Evolutionary conservation across 2,888 invertebrate genomes (phyloP), one percentile per base, ranked within the genome.

Genomic region (Cosmia pyralina): DNA sequence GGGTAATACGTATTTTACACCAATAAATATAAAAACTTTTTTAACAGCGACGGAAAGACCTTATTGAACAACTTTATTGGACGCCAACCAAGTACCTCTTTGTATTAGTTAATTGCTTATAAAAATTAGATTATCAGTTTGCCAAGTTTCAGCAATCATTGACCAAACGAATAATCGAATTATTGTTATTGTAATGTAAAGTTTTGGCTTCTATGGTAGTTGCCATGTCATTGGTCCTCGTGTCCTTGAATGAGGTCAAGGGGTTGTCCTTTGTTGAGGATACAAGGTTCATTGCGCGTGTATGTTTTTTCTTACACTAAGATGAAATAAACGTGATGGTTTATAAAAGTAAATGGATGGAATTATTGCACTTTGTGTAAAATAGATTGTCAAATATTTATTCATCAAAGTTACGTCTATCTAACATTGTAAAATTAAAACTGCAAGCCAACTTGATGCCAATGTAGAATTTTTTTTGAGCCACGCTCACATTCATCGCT

Each of bases 21-120:
- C 60, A 67, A 73, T 69, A 69, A 69, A 78, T 71, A 71, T 57
- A 22, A 41, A 19, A 22, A 28, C 28, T 60, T 59, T 22, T 34
- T 11, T 34, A 55, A 76, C 41, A 48, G 53, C 11, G n/a, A 48
- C 10, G 50, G 17, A 57, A 46, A 63, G 19, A 59, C 59, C 63
- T 48, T 44, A 59, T 41, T 64, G 11, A 60, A 58, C 13, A 81
- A 81, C 58, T 75, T 83, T 73, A 46, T 63, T 75, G 65, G 65
- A 72, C 28, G 28, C 17, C 15, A 69, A 77, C 69, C 81, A 77
- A 72, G 63, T 22, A 50, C 53, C 70, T 69, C 67, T 78, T 76
- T 71, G 53, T 58, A 69, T 72, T 80, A 60, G 57, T 72, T 75
- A 83, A 83, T 77, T 75, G 77, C 75, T 71, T 69, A 69, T 58